phyloP scores from a whole-genome alignment of 2,888 invertebrate genomes.

The Malthinus seriepunctatus region DNA sequence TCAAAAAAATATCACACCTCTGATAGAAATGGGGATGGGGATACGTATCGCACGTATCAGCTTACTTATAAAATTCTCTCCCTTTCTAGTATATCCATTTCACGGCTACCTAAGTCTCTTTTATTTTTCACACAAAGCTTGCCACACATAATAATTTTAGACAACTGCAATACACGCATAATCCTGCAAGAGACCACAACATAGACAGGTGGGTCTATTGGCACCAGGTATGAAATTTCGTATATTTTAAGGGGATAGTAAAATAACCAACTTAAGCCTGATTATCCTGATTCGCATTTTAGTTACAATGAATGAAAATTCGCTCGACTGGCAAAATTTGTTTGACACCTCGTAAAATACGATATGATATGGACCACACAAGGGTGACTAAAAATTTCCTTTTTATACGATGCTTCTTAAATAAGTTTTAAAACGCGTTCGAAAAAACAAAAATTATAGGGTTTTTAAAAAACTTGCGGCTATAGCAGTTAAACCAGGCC shows the following conservation, averaged over 20 bases:
- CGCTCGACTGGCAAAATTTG: slow-evolving; percentile 42
- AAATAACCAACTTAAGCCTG: slow-evolving; percentile 9
- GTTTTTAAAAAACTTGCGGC: too few relatives aligned
- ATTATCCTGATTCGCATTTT: slow-evolving; percentile 17
- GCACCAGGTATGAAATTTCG: slow-evolving; percentile 17
- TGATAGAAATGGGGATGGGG: not conserved
- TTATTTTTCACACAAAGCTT: slow-evolving; percentile 25
- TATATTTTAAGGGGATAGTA: slow-evolving; percentile 10
- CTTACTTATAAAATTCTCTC: not conserved
- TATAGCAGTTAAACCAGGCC: too few relatives aligned
- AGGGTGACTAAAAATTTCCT: slow-evolving; percentile 15
- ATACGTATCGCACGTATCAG: slow-evolving; percentile 10
- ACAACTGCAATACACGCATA: slow-evolving; percentile 18
- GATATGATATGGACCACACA: slow-evolving; percentile 33
- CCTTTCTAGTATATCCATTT: slow-evolving; percentile 25
- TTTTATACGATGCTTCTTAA: too few relatives aligned
- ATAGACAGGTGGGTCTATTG: slow-evolving; percentile 27
- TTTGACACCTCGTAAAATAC: slow-evolving; percentile 45
- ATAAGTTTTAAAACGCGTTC: too few relatives aligned
- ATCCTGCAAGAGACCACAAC: slow-evolving; percentile 28
- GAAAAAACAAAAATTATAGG: too few relatives aligned
- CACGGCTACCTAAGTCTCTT: slow-evolving; percentile 27
- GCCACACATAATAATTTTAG: slow-evolving; percentile 22
- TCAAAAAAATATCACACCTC: slow-evolving; percentile 1
- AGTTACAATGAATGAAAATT: slow-evolving; percentile 29